Base-by-base conservation (phyloP, 2,797 vertebrate species). In the Crocidura indochinensis region DNA sequence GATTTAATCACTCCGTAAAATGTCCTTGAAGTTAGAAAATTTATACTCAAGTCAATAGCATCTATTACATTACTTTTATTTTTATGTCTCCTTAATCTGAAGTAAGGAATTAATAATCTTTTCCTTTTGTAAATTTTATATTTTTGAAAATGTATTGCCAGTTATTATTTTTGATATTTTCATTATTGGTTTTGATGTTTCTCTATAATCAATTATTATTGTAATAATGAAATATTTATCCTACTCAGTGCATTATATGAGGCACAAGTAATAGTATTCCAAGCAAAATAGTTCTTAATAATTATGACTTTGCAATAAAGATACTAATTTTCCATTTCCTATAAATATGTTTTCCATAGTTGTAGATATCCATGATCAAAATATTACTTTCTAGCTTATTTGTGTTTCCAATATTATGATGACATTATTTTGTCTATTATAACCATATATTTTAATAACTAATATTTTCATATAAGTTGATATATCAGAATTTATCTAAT, bases 381-480 rank as follows among this genome's bases (percentile, higher is more conserved):
- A 56, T 82, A 14, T 77, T 53, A 65, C 26, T 67, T 53, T 84
- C 73, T 64, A 67, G 53, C 67, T 9, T 90, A 22, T 15, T 93
- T 91, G 9, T 51, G 87, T 90, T 78, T 49, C 51, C 29, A 74
- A 24, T 47, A 64, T 10, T 64, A 24, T 8, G 64, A 14, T 60
- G 11, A 38, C 38, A 38, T 38, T 38, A 38, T 38, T 80, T 68
- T 73, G 75, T 78, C 60, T 81, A 9, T 38, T 71, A 10, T 67
- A 75, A 69, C 31, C 84, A 38, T 82, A 38, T 68, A 65, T 78
- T 27, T 81, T 27, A 65, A 78, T 92, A 87, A 84, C 31, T 67
- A 7, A 83, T 29, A 76, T 29, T 74, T 62, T 86, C 60, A 82
- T 26, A 60, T 67, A 84, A 94, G 6, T 20, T 76, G 29, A 31